These are phyloP conservation scores for Nephrotoma guestfalica DNA, from an alignment of 2,888 invertebrate genomes.

Conservation along the genomic window DNA sequence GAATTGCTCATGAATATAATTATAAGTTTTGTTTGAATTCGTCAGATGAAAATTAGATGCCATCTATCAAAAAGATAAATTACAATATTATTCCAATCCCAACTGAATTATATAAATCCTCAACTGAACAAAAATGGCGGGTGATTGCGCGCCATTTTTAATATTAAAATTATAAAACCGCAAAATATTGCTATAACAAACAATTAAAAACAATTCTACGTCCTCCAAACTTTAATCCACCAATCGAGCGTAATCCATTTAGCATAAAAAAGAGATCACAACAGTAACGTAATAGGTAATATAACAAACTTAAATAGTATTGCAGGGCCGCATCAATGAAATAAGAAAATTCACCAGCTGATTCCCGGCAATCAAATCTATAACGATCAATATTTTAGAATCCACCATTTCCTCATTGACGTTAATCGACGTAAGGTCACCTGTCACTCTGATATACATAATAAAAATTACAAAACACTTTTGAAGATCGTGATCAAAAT, in stretches of 20 bases:
- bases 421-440: background rate
- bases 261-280: background rate
- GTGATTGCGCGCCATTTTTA: background rate
- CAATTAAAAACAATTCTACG: background rate
- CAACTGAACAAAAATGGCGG: background rate
- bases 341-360: no score
- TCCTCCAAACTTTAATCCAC: background rate
- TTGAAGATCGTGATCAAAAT: background rate
- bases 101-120: no score
- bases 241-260: background rate
- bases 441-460: background rate
- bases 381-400: background rate
- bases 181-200: background rate
- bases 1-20: no score
- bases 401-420: background rate
- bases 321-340: no score
- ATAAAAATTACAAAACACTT: background rate
- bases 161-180: background rate
- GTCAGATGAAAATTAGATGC: no score
- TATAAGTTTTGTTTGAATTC: no score
- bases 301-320: no score
- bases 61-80: no score
- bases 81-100: no score
- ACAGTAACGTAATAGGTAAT: background rate
- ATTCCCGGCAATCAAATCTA: no score